Evolutionary conservation across 2,113 vertebrate species (phyloP), one percentile per base, ranked within the genome.

Genomic region (Mus spicilegus): DNA sequence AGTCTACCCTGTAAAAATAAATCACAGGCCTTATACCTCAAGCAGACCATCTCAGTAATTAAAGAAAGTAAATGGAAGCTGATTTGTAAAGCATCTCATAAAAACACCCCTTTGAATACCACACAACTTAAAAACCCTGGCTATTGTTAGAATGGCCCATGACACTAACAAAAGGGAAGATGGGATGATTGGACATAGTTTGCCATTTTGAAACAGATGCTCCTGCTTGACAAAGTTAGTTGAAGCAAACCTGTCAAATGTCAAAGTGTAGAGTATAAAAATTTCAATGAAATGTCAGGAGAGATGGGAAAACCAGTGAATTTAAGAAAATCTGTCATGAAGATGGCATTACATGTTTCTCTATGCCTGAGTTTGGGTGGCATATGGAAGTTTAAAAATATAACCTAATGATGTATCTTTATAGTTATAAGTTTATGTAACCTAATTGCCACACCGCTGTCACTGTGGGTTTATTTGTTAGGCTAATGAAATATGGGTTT

Each of bases 341-440:
- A 98, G 97, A 98, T 98, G 96, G 95, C 95, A 96, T 97, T 95
- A 80, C 95, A 96, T 98, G 91, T 97, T 98, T 97, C 96, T 89
- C 98, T 98, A 97, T 97, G 76, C 93, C 92, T 96, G 97, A 98
- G 93, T 98, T 98, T 39, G 92, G 86, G 95, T 98, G 98, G 96
- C 98, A 98, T 98, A 98, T 98, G 98, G 98, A 96, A 98, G 97
- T 97, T 98, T 98, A 98, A 98, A 98, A 98, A 98, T 98, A 98
- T 97, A 98, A 98, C 98, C 94, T 98, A 98, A 98, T 98, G 98
- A 97, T 98, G 97, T 94, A 94, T 97, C 97, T 98, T 96, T 97
- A 63, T 97, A 36, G 93, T 95, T 97, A 98, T 92, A 97, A 96
- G 95, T 98, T 99, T 98, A 98, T 97, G 30, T 98, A 98, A 98